Percentiles rank a stretch among this genome's conserved stretches.
phyloP scores from a whole-genome alignment of 1,140 invertebrate genomes.

The Caenorhabditis brenneri region DNA sequence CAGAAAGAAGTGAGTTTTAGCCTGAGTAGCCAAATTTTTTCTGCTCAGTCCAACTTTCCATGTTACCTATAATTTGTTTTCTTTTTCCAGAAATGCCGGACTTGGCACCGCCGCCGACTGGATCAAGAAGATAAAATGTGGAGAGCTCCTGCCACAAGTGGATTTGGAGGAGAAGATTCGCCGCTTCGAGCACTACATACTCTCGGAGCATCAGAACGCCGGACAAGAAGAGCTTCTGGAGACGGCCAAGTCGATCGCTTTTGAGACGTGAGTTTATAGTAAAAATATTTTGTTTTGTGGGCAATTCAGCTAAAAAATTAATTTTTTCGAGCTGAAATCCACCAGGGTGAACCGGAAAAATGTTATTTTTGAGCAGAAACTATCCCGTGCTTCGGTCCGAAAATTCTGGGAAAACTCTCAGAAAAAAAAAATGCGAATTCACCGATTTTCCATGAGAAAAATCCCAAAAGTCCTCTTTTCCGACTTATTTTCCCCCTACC shows the following conservation, averaged over 20 bases:
- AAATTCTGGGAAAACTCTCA: no score
- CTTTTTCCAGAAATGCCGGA: conserved; percentile 60
- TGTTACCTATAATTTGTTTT: no score
- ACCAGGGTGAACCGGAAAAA: not conserved
- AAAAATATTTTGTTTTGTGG: no score
- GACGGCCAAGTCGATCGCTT: conserved; percentile 61
- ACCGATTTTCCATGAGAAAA: no score
- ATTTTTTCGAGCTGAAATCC: not conserved
- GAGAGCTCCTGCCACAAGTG: conserved; percentile 61
- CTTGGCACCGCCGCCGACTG: conserved; percentile 58
- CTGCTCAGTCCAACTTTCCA: not conserved
- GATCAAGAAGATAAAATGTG: conserved; percentile 65
- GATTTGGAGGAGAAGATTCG: conserved; percentile 63
- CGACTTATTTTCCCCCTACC: not conserved
- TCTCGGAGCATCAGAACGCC: not conserved
- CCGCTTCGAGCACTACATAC: conserved; percentile 36
- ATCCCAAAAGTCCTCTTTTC: no score
- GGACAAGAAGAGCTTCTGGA: conserved; percentile 61
- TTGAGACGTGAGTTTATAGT: conserved; percentile 56
- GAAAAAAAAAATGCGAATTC: no score
- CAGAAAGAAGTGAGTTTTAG: not conserved
- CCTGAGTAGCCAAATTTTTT: not conserved
- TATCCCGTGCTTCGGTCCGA: no score
- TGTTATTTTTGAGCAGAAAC: no score
- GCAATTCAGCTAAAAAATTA: not conserved